Evolutionary conservation across 2,888 invertebrate species (phyloP), one percentile per base, ranked within the genome.

Genomic region (Dexiosoma caninum): DNA sequence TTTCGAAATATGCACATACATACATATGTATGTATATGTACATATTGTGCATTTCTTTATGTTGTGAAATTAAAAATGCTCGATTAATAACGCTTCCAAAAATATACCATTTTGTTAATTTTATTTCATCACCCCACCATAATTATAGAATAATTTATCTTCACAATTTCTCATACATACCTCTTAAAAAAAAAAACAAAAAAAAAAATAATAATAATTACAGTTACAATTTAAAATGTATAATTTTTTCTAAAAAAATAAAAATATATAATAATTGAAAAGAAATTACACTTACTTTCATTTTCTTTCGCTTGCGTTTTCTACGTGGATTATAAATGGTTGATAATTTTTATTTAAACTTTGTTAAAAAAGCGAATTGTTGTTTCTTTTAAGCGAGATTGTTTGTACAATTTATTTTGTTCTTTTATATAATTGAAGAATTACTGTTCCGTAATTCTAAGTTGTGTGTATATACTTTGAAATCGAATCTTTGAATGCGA

Each of bases 271-370:
- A 35, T 46, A 10, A 19, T 46, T 14, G 4, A 21, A 27, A 16
- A 40, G 27, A 8, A 27, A 12, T 10, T 30, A 53, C 79, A 84
- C 84, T 84, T 79, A 84, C 86, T 85, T 85, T 87, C 85, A 83
- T 84, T 87, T 88, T 88, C 85, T 87, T 88, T 87, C 85, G 86
- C 86, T 86, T 42, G 42, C 81, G 77, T 77, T 77, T 87, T 85
- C 87, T 82, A 53, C 83, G 88, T 86, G 84, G 87, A 84, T 86
- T 86, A 85, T 86, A 85, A 88, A 88, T 88, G 86, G 82, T 88
- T 86, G 85, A 84, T 83, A 74, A 51, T 77, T 81, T 84, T 83
- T 85, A 84, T 85, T n/a, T 14, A 42, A 60, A 77, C 71, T 72
- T 75, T 49, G n/a, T 81, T 30, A 4, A 51, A 75, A 80, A 57